These are phyloP conservation scores for Drosophila jambulina DNA, from an alignment of 1,140 invertebrate species.

Conservation along the genomic window DNA sequence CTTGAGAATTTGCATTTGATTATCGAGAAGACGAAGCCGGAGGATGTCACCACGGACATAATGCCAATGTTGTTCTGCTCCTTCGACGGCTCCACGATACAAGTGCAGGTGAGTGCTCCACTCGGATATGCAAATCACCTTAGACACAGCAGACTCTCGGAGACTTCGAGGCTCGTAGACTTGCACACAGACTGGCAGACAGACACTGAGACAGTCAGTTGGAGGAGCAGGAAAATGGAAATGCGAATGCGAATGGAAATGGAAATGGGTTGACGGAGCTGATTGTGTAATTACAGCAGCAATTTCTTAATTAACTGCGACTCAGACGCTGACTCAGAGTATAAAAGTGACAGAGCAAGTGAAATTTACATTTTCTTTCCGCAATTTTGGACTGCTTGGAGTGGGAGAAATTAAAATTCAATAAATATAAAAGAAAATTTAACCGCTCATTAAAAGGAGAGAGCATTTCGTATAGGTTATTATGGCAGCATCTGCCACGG, in stretches of 20 bases:
- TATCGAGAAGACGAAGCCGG: conserved; percentile 93
- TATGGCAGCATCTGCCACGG: not conserved
- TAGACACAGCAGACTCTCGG: not conserved
- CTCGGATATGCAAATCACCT: conserved; percentile 50
- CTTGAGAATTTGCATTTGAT: conserved; percentile 97
- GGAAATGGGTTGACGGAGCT: conserved; percentile 62
- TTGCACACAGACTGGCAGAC: conserved; percentile 12
- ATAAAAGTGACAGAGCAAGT: conserved; percentile 47
- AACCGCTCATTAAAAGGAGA: not conserved
- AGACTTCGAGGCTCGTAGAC: not conserved
- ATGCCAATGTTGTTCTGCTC: conserved; percentile 95
- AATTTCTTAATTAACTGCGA: conserved; percentile 77
- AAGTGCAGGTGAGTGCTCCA: conserved; percentile 92
- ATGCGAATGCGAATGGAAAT: conserved; percentile 19
- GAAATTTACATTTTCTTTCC: conserved; percentile 44
- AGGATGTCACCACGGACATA: conserved; percentile 93
- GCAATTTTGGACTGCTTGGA: conserved; percentile 11
- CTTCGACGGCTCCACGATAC: conserved; percentile 95
- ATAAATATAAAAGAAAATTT: conserved; percentile 23
- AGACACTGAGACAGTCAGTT: conserved; percentile 4
- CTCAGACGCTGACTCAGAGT: conserved; percentile 31
- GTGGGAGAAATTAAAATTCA: conserved; percentile 20
- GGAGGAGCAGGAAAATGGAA: conserved; percentile 2
- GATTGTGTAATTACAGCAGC: conserved; percentile 73
- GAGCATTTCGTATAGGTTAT: not conserved